Evolutionary conservation across 1,140 invertebrate species (phyloP).

Genomic region (Drosophila azteca): DNA sequence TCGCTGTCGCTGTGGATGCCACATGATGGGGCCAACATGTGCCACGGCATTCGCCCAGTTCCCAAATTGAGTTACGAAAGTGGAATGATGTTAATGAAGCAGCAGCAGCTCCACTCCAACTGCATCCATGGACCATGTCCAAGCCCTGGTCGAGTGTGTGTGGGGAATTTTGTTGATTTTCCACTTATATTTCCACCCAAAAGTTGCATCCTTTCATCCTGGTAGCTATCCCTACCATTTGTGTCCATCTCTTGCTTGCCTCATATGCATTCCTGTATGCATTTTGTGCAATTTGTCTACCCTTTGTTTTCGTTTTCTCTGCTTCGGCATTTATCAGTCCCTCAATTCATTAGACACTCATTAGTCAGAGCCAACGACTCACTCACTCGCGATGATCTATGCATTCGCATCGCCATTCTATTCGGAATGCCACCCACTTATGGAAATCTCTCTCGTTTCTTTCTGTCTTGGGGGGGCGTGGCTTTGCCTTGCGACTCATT

Average conservation of each 20-base stretch:
- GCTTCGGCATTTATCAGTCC: conserved; percentile 22
- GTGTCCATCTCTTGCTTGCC: too few species aligned
- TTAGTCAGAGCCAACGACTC: conserved; percentile 36
- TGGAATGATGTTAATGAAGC: conserved; percentile 56
- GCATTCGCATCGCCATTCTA: conserved; percentile 8
- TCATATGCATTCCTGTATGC: too few species aligned
- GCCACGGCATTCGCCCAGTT: conserved; percentile 32
- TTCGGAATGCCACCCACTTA: too few species aligned
- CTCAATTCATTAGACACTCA: conserved; percentile 36
- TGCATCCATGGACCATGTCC: neutral
- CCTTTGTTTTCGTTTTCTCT: neutral
- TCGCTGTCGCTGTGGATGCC: conserved; percentile 8
- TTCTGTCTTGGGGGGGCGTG: conserved; percentile 25
- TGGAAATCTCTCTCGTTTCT: conserved; percentile 1
- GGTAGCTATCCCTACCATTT: too few species aligned
- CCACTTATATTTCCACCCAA: conserved; percentile 2
- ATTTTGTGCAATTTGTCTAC: neutral
- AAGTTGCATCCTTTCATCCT: too few species aligned
- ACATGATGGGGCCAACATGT: conserved; percentile 24
- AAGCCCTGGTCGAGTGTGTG: neutral
- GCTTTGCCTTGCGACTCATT: conserved; percentile 42
- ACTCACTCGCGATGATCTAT: conserved; percentile 28
- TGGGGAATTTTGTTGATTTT: conserved; percentile 2
- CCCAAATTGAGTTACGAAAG: conserved; percentile 65
- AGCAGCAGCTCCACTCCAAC: too few species aligned